Conservation (phyloP, 1,140 invertebrate genomes). For the Atta colombica region DNA sequence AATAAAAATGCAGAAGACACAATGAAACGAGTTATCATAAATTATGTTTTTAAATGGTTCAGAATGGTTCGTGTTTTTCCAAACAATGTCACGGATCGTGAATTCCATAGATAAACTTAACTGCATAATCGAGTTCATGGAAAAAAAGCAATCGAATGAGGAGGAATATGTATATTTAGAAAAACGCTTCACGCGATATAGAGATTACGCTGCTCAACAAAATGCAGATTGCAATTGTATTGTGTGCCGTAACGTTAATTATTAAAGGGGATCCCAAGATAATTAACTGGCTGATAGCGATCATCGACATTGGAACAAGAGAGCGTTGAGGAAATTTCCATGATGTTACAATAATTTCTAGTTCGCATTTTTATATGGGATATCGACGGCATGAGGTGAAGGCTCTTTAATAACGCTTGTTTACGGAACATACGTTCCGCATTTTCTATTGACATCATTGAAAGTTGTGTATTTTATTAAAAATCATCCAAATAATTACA, state of each 20-base stretch:
- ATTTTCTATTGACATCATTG: not conserved
- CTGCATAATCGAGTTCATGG: not conserved
- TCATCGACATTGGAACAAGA: conserved; percentile 6
- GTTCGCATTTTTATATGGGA: conserved; percentile 48
- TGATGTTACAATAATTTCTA: conserved; percentile 29
- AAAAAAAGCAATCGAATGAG: not conserved
- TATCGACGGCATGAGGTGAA: conserved; percentile 23
- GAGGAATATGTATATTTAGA: not conserved
- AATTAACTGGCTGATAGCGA: conserved; percentile 61
- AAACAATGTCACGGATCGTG: not conserved
- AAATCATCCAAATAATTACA: not conserved
- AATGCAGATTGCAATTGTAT: conserved; percentile 2
- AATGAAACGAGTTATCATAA: conserved; percentile 15
- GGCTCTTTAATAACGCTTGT: conserved; percentile 56
- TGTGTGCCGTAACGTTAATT: conserved; percentile 30
- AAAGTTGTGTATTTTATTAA: not conserved
- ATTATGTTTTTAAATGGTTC: not conserved
- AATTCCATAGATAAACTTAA: not conserved
- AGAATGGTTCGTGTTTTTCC: not conserved
- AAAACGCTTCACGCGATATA: conserved; percentile 14
- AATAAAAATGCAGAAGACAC: conserved; percentile 24
- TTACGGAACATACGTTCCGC: conserved; percentile 61
- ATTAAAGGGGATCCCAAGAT: conserved; percentile 34
- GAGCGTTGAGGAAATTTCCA: not conserved
- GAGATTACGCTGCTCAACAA: not conserved